Evolutionary conservation across 2,888 invertebrate genomes (phyloP).

Genomic region (Habrosyne pyritoides): DNA sequence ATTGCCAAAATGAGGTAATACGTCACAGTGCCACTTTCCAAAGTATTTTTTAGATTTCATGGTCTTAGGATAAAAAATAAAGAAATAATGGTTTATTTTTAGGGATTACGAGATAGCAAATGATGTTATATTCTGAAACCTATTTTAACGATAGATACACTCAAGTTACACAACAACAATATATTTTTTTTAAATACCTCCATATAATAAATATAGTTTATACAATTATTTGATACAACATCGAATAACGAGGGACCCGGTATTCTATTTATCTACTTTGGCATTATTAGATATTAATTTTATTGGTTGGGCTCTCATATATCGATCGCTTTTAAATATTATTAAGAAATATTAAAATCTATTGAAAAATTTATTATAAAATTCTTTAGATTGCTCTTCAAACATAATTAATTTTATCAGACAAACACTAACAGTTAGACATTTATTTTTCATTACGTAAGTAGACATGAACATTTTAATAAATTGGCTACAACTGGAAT

Average conservation of each 20-base stretch:
- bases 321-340: neutral
- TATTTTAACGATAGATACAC: no score
- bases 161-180: no score
- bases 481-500: neutral
- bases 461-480: neutral
- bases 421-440: neutral
- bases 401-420: neutral
- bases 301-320: neutral
- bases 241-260: neutral
- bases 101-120: no score
- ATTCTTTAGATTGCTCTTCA: neutral
- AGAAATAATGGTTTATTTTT: no score
- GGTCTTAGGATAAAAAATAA: no score
- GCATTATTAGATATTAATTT: neutral
- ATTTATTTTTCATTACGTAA: neutral
- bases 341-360: neutral
- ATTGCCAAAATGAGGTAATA: no score
- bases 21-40: no score
- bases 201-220: no score
- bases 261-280: neutral
- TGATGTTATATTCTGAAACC: no score
- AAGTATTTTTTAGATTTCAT: no score
- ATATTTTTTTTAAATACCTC: no score
- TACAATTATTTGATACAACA: neutral
- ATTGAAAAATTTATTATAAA: neutral